Conservation (phyloP, 2,888 invertebrate genomes). For the Alcis repandata region DNA sequence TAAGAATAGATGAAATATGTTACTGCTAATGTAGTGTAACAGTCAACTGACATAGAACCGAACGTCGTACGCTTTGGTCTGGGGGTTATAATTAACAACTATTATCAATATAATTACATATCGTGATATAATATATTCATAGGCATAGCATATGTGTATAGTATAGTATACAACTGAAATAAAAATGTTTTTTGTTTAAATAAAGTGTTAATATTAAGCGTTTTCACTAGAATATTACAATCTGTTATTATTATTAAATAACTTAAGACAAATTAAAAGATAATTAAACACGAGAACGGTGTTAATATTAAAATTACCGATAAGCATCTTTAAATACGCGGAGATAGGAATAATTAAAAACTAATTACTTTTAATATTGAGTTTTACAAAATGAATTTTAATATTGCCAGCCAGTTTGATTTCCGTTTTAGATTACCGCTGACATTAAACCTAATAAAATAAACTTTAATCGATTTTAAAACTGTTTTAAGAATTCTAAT, state of each 20-base stretch:
- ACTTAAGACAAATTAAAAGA: neutral
- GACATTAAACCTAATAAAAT: neutral
- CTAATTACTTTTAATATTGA: slow-evolving; percentile 30
- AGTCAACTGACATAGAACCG: slow-evolving; percentile 30
- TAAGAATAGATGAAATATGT: slow-evolving; percentile 5
- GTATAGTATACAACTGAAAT: no score
- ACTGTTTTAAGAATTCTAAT: neutral
- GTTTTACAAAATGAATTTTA: slow-evolving; percentile 22
- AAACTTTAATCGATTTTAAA: neutral
- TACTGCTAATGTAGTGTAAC: slow-evolving; percentile 14
- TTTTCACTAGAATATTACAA: neutral
- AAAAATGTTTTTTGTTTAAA: slow-evolving; percentile 26
- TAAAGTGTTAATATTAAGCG: slow-evolving; percentile 3
- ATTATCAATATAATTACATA: slow-evolving; percentile 28
- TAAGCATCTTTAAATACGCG: slow-evolving; percentile 10
- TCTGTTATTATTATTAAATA: slow-evolving; percentile 1
- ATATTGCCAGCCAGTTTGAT: slow-evolving; percentile 20
- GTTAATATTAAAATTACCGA: slow-evolving; percentile 4
- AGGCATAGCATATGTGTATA: no score
- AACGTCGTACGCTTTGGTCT: slow-evolving; percentile 38
- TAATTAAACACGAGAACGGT: slow-evolving; percentile 11
- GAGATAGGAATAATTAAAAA: slow-evolving; percentile 32
- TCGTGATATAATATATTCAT: no score
- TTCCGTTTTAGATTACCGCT: slow-evolving; percentile 9
- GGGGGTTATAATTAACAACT: slow-evolving; percentile 37